Conservation (phyloP, 2,888 invertebrate species). For the Malacosoma neustria region DNA sequence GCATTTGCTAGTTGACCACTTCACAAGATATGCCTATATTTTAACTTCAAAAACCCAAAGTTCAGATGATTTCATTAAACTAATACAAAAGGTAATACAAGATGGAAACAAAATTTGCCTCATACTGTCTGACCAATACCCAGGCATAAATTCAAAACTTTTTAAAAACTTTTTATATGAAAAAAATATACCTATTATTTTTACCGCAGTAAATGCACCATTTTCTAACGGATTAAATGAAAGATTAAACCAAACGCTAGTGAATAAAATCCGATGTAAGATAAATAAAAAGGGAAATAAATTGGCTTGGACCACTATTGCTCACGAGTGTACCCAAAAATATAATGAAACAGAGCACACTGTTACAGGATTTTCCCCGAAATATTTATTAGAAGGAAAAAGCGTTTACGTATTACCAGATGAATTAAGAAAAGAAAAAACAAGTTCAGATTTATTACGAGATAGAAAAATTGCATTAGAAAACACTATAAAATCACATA, state of each 20-base stretch:
- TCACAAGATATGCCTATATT: too few relatives aligned
- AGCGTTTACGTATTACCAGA: slow-evolving; percentile 16
- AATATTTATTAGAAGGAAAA: slow-evolving; percentile 20
- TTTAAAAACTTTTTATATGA: slow-evolving; percentile 13
- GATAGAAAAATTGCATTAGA: slow-evolving; percentile 16
- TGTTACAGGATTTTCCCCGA: slow-evolving; percentile 23
- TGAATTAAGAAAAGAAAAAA: slow-evolving; percentile 12
- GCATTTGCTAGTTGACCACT: too few relatives aligned
- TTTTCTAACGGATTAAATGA: too few relatives aligned
- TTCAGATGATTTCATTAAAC: too few relatives aligned
- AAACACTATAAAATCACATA: slow-evolving; percentile 19
- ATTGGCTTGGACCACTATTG: slow-evolving; percentile 9
- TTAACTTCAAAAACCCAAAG: too few relatives aligned
- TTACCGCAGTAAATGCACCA: slow-evolving; percentile 25
- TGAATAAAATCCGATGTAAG: slow-evolving; percentile 23
- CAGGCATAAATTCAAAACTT: slow-evolving; percentile 20
- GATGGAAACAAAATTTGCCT: slow-evolving; percentile 10
- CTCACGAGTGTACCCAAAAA: slow-evolving; percentile 8
- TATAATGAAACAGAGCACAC: slow-evolving; percentile 25
- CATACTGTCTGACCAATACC: slow-evolving; percentile 21
- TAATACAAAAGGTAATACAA: too few relatives aligned
- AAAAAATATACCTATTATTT: slow-evolving; percentile 18
- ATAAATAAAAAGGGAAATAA: slow-evolving; percentile 11
- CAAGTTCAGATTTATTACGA: slow-evolving; percentile 1
- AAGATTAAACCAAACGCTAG: slow-evolving; percentile 23